Percentiles rank a stretch among this genome's conserved stretches.
Evolutionary conservation across 2,113 vertebrate genomes (phyloP).

Genomic region (Lanius collurio): DNA sequence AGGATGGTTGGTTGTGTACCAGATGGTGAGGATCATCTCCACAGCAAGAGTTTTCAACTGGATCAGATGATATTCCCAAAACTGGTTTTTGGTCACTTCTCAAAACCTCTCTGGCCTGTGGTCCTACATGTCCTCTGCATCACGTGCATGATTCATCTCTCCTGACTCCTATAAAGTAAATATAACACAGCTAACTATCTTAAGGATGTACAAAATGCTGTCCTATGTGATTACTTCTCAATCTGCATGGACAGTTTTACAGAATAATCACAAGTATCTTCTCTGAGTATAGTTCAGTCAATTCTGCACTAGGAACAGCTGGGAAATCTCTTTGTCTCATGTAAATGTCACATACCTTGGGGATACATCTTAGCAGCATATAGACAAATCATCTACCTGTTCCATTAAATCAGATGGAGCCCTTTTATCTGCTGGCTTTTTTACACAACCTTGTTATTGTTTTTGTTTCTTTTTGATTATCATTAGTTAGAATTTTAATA

Average conservation of each 20-base stretch:
- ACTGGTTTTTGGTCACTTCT: not conserved
- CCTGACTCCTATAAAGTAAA: not conserved
- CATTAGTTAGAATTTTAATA: conserved; percentile 78
- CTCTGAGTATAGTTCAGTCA: not conserved
- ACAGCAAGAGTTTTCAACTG: not conserved
- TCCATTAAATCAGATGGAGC: conserved; percentile 15
- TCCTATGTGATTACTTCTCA: not conserved
- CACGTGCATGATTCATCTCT: fast-evolving
- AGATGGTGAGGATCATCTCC: not conserved
- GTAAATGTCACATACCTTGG: not conserved
- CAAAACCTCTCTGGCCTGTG: not conserved
- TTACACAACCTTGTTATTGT: conserved; percentile 51
- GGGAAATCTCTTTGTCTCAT: not conserved
- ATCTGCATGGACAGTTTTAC: not conserved
- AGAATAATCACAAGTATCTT: not conserved
- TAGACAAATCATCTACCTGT: not conserved
- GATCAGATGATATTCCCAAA: not conserved
- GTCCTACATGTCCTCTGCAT: not conserved
- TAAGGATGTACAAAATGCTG: not conserved
- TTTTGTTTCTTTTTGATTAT: conserved; percentile 76
- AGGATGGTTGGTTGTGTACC: not conserved
- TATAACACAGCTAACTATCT: not conserved
- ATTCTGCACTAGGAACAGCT: not conserved
- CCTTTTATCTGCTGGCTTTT: conserved; percentile 13
- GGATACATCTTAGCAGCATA: not conserved